A percentile compares a stretch with the other conserved stretches of the same genome.
Conservation (phyloP, 2,113 vertebrate genomes). For the Odocoileus virginianus region DNA sequence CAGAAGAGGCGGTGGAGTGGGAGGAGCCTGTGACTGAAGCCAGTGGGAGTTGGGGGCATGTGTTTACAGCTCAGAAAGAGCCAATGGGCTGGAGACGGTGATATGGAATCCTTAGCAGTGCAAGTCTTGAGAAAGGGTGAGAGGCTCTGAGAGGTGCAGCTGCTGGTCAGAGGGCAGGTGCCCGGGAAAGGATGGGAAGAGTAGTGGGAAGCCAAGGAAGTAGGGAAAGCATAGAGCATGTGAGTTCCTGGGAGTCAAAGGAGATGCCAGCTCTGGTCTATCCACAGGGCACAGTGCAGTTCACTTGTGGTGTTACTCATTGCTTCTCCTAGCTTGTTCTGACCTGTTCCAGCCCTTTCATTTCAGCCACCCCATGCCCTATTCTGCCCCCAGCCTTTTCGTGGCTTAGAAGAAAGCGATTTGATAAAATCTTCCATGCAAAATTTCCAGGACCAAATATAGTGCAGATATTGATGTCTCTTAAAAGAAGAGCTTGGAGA, state of each 20-base stretch:
- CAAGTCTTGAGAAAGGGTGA: background rate
- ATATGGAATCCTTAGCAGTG: background rate
- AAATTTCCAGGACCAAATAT: background rate
- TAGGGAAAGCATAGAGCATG: background rate
- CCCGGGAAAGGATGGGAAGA: background rate
- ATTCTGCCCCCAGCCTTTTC: background rate
- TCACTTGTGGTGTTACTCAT: background rate
- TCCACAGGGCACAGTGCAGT: background rate
- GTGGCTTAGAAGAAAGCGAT: background rate
- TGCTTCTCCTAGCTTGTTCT: background rate
- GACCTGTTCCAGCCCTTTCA: background rate
- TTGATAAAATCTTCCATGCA: background rate
- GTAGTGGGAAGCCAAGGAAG: background rate
- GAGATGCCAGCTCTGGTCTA: background rate
- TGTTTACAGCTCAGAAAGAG: background rate
- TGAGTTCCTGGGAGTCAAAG: background rate
- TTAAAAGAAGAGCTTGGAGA: conserved; percentile 11
- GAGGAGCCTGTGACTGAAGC: background rate
- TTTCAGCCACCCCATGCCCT: background rate
- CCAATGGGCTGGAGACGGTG: background rate
- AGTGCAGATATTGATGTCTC: background rate
- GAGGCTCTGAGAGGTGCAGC: background rate
- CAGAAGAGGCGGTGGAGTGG: background rate
- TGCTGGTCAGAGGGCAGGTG: too few species aligned
- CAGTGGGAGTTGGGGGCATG: background rate